A percentile compares a stretch with the other conserved stretches of the same genome.
Conservation (phyloP, 2,113 vertebrate genomes). For the Illadopsis cleaveri region DNA sequence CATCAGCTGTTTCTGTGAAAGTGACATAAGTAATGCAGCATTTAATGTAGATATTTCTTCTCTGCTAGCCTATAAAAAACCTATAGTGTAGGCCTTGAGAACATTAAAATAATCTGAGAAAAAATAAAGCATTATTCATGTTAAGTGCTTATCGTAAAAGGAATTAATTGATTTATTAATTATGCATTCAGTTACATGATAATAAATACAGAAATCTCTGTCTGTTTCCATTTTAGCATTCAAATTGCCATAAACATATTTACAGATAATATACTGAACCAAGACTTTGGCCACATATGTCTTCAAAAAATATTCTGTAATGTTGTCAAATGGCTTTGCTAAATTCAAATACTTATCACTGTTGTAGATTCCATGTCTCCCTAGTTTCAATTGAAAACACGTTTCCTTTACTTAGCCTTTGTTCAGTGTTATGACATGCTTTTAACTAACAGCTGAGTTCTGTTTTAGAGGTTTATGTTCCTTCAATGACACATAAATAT, state of each 20-base stretch:
- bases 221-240: conserved; percentile 1
- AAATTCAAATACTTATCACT: background rate
- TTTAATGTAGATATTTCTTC: background rate
- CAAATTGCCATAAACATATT: background rate
- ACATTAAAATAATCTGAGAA: background rate
- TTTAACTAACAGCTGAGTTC: background rate
- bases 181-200: background rate
- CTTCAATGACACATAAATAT: background rate
- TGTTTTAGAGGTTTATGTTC: background rate
- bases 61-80: background rate
- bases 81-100: background rate
- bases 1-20: background rate
- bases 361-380: background rate
- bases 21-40: background rate
- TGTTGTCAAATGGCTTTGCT: background rate
- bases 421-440: background rate
- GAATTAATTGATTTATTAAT: conserved; percentile 13
- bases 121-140: background rate
- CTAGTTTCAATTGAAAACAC: background rate
- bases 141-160: background rate
- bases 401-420: background rate
- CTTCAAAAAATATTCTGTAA: background rate
- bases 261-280: background rate
- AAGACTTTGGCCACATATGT: background rate
- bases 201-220: background rate